phyloP scores from a whole-genome alignment of 2,113 vertebrate genomes.

The Corvus cornix region DNA sequence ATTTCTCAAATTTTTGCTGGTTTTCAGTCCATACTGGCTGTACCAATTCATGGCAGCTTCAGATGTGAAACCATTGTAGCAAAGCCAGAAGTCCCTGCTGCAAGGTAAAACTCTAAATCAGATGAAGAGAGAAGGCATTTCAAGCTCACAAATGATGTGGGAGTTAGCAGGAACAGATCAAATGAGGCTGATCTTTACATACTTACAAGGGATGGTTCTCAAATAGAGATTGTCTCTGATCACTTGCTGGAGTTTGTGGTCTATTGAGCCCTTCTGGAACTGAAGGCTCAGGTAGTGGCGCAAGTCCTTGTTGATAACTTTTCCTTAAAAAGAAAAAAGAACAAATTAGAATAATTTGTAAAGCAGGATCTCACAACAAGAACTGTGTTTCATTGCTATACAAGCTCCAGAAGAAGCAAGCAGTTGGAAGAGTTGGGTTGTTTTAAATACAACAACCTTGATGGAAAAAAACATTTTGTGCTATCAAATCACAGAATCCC shows the following conservation, averaged over 20 bases:
- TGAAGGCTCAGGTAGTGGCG: slow-evolving; percentile 98
- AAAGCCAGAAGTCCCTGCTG: not conserved
- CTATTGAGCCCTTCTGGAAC: slow-evolving; percentile 97
- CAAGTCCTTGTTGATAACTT: slow-evolving; percentile 96
- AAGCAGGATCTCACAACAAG: not conserved
- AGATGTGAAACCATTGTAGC: not conserved
- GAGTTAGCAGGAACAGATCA: not conserved
- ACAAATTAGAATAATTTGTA: not conserved
- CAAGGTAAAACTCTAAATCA: not conserved
- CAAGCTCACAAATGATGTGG: not conserved
- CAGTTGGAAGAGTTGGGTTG: not conserved
- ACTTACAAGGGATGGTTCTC: slow-evolving; percentile 99
- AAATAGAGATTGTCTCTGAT: slow-evolving; percentile 99
- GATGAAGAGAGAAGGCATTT: not conserved
- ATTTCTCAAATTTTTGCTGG: not conserved
- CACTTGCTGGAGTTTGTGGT: slow-evolving; percentile 98
- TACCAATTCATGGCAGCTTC: not conserved
- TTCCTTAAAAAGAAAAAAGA: slow-evolving; percentile 78
- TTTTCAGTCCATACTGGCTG: not conserved
- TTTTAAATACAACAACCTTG: not conserved
- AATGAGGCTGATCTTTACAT: slow-evolving; percentile 9
- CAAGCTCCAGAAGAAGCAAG: not conserved
- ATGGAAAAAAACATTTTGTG: not conserved
- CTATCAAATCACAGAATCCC: not conserved
- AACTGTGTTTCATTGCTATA: not conserved